Percentiles rank a stretch among this genome's conserved stretches.
These are phyloP conservation scores for Trachelus troglodyta DNA, from an alignment of 2,888 invertebrate genomes.

Conservation along the genomic window DNA sequence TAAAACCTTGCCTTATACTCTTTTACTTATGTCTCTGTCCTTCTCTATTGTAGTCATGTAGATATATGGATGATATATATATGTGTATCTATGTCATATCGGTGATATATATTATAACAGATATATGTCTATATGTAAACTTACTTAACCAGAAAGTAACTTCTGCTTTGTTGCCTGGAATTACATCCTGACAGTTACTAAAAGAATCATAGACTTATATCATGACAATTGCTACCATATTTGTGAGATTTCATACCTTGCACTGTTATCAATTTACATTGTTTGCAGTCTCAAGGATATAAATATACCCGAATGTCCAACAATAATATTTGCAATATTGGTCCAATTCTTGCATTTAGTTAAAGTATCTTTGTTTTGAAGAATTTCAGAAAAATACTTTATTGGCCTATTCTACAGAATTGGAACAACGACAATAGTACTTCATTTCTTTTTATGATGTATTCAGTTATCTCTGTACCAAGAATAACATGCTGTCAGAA, in stretches of 20 bases:
- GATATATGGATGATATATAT: background rate
- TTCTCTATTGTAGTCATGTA: background rate
- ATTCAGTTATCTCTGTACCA: background rate
- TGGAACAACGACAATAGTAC: background rate
- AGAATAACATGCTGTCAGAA: background rate
- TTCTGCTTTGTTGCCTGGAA: background rate
- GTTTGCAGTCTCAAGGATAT: background rate
- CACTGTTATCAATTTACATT: background rate
- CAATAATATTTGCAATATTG: background rate
- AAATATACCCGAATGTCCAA: background rate
- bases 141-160: background rate
- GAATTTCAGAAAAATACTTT: background rate
- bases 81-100: background rate
- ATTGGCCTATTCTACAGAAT: background rate
- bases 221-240: background rate
- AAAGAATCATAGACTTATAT: background rate
- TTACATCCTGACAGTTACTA: background rate
- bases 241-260: background rate
- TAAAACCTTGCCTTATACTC: background rate
- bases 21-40: background rate
- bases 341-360: background rate
- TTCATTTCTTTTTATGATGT: background rate
- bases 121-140: background rate
- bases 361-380: background rate
- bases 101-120: background rate